phyloP scores from a whole-genome alignment of 2,797 vertebrate species.

The Hyperoplus immaculatus region DNA sequence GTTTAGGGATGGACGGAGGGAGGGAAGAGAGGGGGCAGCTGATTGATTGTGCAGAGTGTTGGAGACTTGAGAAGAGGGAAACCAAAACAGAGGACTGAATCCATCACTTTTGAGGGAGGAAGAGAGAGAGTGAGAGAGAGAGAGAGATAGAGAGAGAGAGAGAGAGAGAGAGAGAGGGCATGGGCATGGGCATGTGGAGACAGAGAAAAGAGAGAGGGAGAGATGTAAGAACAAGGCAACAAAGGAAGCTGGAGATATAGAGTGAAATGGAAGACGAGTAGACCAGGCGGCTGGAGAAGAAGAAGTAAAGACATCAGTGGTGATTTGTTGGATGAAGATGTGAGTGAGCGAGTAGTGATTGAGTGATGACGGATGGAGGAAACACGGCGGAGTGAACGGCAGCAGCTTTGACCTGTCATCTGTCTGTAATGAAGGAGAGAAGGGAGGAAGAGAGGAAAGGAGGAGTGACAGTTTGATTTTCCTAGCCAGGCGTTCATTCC shows the following conservation, averaged over 20 bases:
- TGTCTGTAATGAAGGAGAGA: constrained; percentile 79
- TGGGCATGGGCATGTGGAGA: constrained; percentile 31
- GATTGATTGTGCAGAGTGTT: constrained; percentile 82
- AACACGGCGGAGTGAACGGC: constrained; percentile 71
- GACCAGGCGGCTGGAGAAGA: constrained; percentile 35
- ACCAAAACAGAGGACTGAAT: constrained; percentile 88
- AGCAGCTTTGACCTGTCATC: constrained; percentile 83
- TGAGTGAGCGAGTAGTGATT: constrained; percentile 57
- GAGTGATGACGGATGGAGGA: constrained; percentile 73
- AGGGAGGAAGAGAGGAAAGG: constrained; percentile 80
- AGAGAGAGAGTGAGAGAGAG: constrained; percentile 24
- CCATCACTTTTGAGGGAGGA: constrained; percentile 83
- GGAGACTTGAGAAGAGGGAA: constrained; percentile 79
- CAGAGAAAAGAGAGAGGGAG: constrained; percentile 21
- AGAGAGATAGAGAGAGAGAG: constrained; percentile 19
- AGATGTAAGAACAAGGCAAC: background rate
- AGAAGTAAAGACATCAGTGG: constrained; percentile 40
- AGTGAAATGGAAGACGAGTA: constrained; percentile 20
- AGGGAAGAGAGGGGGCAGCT: constrained; percentile 73
- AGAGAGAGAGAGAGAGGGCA: constrained; percentile 44
- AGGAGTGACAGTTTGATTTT: constrained; percentile 84
- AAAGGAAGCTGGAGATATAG: constrained; percentile 4
- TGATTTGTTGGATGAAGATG: constrained; percentile 56
- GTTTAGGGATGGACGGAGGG: constrained; percentile 76
- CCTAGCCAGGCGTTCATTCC: constrained; percentile 85